Evolutionary conservation across 2,888 invertebrate genomes (phyloP).

Genomic region (Palloptera scutellata): DNA sequence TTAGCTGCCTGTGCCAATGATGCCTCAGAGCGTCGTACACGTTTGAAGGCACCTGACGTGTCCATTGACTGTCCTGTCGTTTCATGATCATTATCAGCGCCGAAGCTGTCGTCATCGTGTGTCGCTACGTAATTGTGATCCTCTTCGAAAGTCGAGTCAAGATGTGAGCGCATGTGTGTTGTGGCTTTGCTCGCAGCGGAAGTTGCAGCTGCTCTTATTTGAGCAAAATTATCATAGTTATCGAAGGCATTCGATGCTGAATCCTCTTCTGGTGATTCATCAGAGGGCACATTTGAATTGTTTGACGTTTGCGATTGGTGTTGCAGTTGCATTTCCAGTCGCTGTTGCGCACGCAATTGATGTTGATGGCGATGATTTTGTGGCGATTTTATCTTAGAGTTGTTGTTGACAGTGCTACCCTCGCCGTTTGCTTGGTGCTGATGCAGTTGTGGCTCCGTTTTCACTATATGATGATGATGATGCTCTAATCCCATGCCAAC

Average conservation of each 20-base stretch:
- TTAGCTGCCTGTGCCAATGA: conserved; percentile 83
- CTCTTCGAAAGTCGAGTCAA: conserved; percentile 55
- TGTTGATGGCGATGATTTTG: conserved; percentile 35
- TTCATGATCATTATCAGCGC: conserved; percentile 53
- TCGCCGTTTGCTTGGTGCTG: conserved; percentile 21
- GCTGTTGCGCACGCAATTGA: conserved; percentile 33
- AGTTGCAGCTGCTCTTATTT: conserved; percentile 22
- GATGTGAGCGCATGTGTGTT: conserved; percentile 37
- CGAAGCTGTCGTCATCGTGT: conserved; percentile 56
- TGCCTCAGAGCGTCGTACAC: conserved; percentile 79
- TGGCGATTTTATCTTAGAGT: background rate
- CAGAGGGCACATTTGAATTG: conserved; percentile 19
- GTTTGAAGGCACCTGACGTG: conserved; percentile 53
- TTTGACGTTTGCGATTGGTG: conserved; percentile 35
- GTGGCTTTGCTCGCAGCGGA: conserved; percentile 21
- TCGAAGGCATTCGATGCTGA: conserved; percentile 56
- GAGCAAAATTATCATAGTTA: conserved; percentile 50
- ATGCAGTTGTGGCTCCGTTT: conserved; percentile 25
- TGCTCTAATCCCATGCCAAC: conserved; percentile 58
- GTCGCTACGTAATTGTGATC: conserved; percentile 58
- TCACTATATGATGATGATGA: conserved; percentile 48
- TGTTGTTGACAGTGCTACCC: conserved; percentile 29
- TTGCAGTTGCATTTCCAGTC: conserved; percentile 32
- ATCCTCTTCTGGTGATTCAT: conserved; percentile 54
- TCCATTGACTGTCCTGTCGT: conserved; percentile 40